Percentiles rank a stretch among this genome's conserved stretches.
These are phyloP conservation scores for Nomada fucata DNA, from an alignment of 2,888 invertebrate genomes.

Conservation along the genomic window DNA sequence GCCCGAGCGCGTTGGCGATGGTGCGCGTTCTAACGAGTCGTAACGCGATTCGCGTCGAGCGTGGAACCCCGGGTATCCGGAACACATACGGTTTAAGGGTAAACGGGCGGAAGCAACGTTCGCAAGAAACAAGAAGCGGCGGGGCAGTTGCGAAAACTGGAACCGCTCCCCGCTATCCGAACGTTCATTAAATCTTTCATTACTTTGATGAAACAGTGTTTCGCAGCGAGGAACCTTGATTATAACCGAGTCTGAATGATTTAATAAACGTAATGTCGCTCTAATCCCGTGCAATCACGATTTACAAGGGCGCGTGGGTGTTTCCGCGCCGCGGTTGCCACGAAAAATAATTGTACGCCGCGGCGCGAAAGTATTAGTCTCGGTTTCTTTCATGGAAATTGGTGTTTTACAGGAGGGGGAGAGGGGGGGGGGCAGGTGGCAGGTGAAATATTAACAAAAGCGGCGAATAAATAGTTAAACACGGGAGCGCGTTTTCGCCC, in stretches of 20 bases:
- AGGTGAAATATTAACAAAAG: background rate
- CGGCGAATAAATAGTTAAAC: constrained; percentile 38
- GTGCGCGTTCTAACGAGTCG: too few species aligned
- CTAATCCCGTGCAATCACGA: constrained; percentile 47
- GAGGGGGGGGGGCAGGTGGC: background rate
- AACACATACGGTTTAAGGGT: constrained; percentile 10
- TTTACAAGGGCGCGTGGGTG: constrained; percentile 30
- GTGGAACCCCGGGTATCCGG: background rate
- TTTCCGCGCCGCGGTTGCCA: constrained; percentile 14
- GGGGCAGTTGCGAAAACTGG: background rate
- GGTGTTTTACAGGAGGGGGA: too few species aligned
- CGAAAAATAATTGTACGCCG: constrained; percentile 7
- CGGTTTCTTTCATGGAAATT: background rate
- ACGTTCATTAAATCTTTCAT: constrained; percentile 24
- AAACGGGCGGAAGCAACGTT: background rate
- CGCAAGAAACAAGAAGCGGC: background rate
- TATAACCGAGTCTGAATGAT: constrained; percentile 40
- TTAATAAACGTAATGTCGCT: constrained; percentile 54
- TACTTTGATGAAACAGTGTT: constrained; percentile 31
- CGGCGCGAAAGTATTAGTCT: background rate
- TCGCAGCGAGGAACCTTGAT: constrained; percentile 27
- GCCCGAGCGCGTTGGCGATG: too few species aligned
- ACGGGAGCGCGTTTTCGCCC: background rate
- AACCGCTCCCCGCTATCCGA: constrained; percentile 7
- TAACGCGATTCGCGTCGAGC: background rate